Evolutionary conservation across 2,113 vertebrate genomes (phyloP).

Genomic region (Protomyctophum bolini): DNA sequence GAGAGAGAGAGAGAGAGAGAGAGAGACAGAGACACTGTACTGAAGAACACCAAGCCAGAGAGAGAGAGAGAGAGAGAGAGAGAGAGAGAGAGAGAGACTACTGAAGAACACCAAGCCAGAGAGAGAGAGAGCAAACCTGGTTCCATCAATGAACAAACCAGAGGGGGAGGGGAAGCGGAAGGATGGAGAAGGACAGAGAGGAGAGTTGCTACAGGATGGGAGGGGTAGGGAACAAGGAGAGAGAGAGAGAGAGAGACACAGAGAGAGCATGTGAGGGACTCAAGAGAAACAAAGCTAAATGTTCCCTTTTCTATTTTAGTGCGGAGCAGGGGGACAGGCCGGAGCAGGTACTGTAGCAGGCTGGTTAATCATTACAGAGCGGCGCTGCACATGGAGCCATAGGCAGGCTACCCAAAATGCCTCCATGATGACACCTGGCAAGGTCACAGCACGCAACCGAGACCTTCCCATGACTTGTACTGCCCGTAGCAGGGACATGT

Average conservation of each 20-base stretch:
- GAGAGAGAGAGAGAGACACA: constrained; percentile 50
- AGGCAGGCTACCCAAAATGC: constrained; percentile 49
- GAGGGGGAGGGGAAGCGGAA: constrained; percentile 68
- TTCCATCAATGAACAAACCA: constrained; percentile 68
- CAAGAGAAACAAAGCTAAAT: constrained; percentile 71
- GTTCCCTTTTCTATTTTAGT: constrained; percentile 75
- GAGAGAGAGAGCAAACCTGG: constrained; percentile 45
- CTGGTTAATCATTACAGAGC: constrained; percentile 71
- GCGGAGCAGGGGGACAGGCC: constrained; percentile 53
- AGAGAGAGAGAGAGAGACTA: too few relatives aligned
- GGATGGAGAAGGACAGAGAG: constrained; percentile 76
- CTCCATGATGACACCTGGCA: constrained; percentile 65
- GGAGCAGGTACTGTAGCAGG: constrained; percentile 47
- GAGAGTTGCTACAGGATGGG: constrained; percentile 66
- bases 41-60: too few relatives aligned
- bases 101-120: too few relatives aligned
- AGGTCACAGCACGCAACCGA: constrained; percentile 61
- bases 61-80: too few relatives aligned
- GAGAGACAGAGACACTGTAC: too few relatives aligned
- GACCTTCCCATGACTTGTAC: constrained; percentile 69
- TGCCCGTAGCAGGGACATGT: constrained; percentile 52
- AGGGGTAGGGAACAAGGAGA: constrained; percentile 59
- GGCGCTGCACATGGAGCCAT: constrained; percentile 48
- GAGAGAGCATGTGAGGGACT: constrained; percentile 42
- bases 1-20: too few relatives aligned